Evolutionary conservation across 2,797 vertebrate genomes (phyloP).

Genomic region (Anolis apletophallus): DNA sequence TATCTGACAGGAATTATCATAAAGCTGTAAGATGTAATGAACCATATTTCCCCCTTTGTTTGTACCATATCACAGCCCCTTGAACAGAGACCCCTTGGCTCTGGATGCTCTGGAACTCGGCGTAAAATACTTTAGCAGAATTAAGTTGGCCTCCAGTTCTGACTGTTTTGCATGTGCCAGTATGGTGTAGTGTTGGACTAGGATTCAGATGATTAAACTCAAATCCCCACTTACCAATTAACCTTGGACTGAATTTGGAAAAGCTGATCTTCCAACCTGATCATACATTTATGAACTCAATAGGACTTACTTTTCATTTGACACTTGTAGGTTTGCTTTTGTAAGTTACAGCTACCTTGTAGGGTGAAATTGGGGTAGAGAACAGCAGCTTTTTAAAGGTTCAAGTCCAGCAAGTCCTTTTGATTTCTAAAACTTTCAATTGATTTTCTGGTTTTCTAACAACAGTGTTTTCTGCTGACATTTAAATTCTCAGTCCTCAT

Average conservation of each 20-base stretch:
- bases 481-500: not conserved
- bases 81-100: too few species aligned
- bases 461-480: not conserved
- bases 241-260: not conserved
- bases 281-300: not conserved
- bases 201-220: not conserved
- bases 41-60: not conserved
- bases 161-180: not conserved
- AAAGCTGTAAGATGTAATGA: not conserved
- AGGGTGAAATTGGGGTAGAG: not conserved
- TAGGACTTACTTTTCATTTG: not conserved
- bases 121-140: not conserved
- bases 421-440: not conserved
- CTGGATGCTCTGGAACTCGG: too few species aligned
- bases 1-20: not conserved
- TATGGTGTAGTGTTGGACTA: not conserved
- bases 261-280: not conserved
- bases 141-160: not conserved
- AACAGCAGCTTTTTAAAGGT: not conserved
- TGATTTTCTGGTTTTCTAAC: not conserved
- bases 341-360: not conserved
- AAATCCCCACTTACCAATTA: not conserved
- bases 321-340: not conserved
- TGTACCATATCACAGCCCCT: too few species aligned
- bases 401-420: not conserved